Base-by-base conservation (phyloP, 2,888 invertebrate genomes). In the Lithophane leautieri region DNA sequence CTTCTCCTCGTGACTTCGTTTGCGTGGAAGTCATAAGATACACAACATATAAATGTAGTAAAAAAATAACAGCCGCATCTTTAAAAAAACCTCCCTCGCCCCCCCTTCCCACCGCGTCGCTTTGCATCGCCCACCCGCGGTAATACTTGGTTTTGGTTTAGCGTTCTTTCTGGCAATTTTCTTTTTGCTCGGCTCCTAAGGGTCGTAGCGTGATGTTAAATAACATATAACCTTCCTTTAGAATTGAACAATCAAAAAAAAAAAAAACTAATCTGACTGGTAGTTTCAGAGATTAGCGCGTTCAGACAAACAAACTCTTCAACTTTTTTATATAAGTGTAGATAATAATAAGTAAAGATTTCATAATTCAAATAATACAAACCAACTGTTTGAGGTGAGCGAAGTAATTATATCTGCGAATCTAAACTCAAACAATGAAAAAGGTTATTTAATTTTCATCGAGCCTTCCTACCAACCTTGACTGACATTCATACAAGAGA, bases 361-460 rank as follows among this genome's bases (percentile, higher is more conserved):
- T 61, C 67, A 78, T 75, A 76, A 82, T 19, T 19, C n/a, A 63
- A 63, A 42, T 63, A 75, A 75, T 63, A 77, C 8, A 75, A 81
- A 34, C 82, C 16, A 25, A 34, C 77, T n/a, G 25, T 76, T 58
- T 65, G 50, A 76, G 56, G 76, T 76, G 50, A 78, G 16, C 60
- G 6, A 0, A 52, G 65, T 81, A 84, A 70, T 81, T 62, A 66
- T 52, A 69, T 69, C 80, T 56, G 54, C 34, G 65, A 68, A 69
- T 84, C 61, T 84, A 65, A 80, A 61, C 44, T 8, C n/a, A 56
- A 74, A 85, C 85, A 81, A 85, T 70, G 61, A 70, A 81, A 70
- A 84, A 68, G 56, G 7, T 54, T 70, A 56, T 70, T 34, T 34
- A 34, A 34, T 34, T 70, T 68, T 16, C 61, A 85, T 75, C 16